Base-by-base conservation (phyloP, 2,113 vertebrate genomes). In the Campylomormyrus tamandua region DNA sequence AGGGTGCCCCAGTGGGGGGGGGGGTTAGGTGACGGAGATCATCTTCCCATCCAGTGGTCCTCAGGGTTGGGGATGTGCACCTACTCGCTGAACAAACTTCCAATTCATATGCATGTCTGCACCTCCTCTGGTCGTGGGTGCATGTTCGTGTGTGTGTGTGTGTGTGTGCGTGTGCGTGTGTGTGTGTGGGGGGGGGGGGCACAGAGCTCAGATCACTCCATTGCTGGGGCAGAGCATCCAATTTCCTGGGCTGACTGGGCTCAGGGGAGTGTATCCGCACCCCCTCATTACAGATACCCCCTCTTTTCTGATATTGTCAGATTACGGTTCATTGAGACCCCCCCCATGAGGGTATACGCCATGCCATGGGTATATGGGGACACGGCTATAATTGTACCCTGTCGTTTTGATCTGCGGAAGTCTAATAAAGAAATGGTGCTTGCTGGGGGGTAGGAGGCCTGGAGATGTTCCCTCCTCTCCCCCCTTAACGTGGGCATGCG, bases 191-290 rank as follows among this genome's bases (percentile, higher is more conserved):
- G 19, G 5, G 89, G 45, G 83, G 80, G 90, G 91, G 2, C 39
- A 39, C 39, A 39, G 39, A 31, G 56, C 80, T 27, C 52, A 45
- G 88, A 89, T 85, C 49, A 70, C 56, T 84, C 84, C 19, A 42
- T 7, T 62, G 24, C 31, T 70, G 53, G 15, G 87, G 88, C 13
- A 87, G 90, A 89, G 88, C 52, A 31, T 83, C 90, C 56, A 86
- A 91, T 91, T 91, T 87, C 90, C 52, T 15, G 42, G 13, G 39
- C 19, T 11, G 11, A 15, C 42, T 50, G 19, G 13, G 90, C 56
- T 11, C 66, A 35, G n/a, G 27, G 21, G 24, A 58, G 24, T n/a
- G 21, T n/a, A 58, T 9, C 56, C 21, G 0, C 7, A 58, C 21
- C 2, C 21, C 27, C n/a, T 87, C 45, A 31, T 27, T 87, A 48